Base-by-base conservation (phyloP, 2,113 vertebrate species). In the Argyrosomus japonicus region DNA sequence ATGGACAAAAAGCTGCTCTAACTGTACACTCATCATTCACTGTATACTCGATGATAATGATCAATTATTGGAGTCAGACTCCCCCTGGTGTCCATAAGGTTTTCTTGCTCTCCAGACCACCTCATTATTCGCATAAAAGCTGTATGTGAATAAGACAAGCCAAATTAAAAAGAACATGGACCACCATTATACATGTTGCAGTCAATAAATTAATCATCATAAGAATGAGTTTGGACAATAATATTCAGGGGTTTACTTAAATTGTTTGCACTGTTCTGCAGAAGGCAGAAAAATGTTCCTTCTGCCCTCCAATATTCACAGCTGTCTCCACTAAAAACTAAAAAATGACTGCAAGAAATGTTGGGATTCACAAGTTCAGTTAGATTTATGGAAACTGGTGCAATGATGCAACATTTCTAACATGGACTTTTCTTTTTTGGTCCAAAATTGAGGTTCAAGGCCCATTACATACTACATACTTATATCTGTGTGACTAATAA, bases 1-100 rank as follows among this genome's bases (percentile, higher is more conserved):
- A 48, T 63, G 58, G 8, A 63, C 14, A 48, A 61, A 58, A 21
- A 40, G 2, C 18, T 43, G 29, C 23, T 14, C 6, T 43, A 6
- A 25, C 40, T 50, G 21, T 50, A 17, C 15, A 27, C 23, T 63
- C 2, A 13, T n/a, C 13, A 32, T 50, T 32, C 6, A 32, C 32
- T 36, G 32, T 58, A 3, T 18, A 32, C 23, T 18, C 50, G 1
- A 36, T 57, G 8, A 32, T 17, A 27, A 70, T 50, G 2, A 51
- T 43, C 9, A 50, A 2, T 45, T 29, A 12, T 14, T 57, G 5
- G 68, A 50, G 40, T 53, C 58, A 25, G 51, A 60, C 77, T 70
- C 64, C 51, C 72, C 45, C 72, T 70, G 25, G 57, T 80, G 77
- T 57, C 18, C 50, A 57, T 12, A 21, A 36, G 25, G 27, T n/a